A percentile compares a stretch with the other conserved stretches of the same genome.
These are phyloP conservation scores for Batillaria attramentaria DNA, from an alignment of 1,140 invertebrate species.

Conservation along the genomic window DNA sequence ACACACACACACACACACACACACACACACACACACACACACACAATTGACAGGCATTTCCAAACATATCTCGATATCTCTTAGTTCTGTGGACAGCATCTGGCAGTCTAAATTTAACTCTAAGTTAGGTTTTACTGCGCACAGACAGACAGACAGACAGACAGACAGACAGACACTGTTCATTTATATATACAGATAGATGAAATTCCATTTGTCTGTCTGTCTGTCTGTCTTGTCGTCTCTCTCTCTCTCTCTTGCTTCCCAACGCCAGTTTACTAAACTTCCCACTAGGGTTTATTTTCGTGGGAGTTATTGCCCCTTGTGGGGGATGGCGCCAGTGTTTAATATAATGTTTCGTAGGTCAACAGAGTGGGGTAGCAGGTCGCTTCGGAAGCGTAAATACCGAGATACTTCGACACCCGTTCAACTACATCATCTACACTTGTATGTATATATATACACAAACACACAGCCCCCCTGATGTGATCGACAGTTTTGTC, in stretches of 20 bases:
- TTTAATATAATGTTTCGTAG: slow-evolving; percentile 25
- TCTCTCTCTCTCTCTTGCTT: background rate
- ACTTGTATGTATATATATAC: background rate
- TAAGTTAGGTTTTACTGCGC: no score
- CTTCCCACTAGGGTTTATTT: slow-evolving; percentile 14
- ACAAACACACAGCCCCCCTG: background rate
- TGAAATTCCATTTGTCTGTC: no score
- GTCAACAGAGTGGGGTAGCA: slow-evolving; percentile 13
- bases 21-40: background rate
- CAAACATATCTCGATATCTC: background rate
- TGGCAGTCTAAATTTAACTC: background rate
- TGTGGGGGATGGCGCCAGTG: slow-evolving; percentile 9
- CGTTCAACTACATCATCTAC: slow-evolving; percentile 15
- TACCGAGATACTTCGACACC: slow-evolving; percentile 20
- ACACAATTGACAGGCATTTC: background rate
- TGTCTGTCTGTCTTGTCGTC: background rate
- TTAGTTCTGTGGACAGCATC: background rate
- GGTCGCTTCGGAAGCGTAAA: slow-evolving; percentile 17
- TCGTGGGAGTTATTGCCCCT: slow-evolving; percentile 8
- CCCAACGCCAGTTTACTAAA: slow-evolving; percentile 14
- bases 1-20: background rate
- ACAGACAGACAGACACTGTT: slow-evolving; percentile 14
- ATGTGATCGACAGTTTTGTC: no score
- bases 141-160: slow-evolving; percentile 19
- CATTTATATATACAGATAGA: no score